Evolutionary conservation across 2,113 vertebrate genomes (phyloP).

Genomic region (Pangasianodon gigas): DNA sequence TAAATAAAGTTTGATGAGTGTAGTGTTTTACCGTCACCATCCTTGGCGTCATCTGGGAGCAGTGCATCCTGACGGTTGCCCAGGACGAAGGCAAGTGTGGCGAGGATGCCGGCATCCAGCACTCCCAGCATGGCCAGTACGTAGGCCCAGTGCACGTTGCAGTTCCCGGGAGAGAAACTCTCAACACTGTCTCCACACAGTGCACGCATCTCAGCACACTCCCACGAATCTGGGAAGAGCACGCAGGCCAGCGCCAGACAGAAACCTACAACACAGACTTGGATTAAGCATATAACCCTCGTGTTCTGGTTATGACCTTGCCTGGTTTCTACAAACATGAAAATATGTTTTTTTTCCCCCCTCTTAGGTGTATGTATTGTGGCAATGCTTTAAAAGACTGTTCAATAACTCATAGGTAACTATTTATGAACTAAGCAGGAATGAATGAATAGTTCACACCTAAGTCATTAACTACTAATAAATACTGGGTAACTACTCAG

Average conservation of each 20-base stretch:
- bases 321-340: no score
- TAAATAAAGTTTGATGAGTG: background rate
- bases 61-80: constrained; percentile 81
- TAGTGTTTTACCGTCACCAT: constrained; percentile 58
- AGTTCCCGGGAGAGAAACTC: constrained; percentile 79
- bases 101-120: constrained; percentile 76
- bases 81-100: constrained; percentile 79
- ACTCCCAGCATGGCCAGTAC: constrained; percentile 79
- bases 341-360: background rate
- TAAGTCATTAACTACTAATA: background rate
- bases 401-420: background rate
- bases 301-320: background rate
- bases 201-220: constrained; percentile 75
- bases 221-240: constrained; percentile 82
- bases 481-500: background rate
- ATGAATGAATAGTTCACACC: background rate
- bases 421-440: background rate
- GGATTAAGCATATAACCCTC: background rate
- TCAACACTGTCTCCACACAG: constrained; percentile 77
- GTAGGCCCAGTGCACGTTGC: constrained; percentile 81
- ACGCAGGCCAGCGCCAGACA: constrained; percentile 79
- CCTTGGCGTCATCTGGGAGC: constrained; percentile 72
- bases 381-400: background rate
- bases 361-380: background rate
- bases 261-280: constrained; percentile 60